Percentiles rank a stretch among this genome's conserved stretches.
phyloP scores from a whole-genome alignment of 1,140 invertebrate species.

The Lepidostoma basale region DNA sequence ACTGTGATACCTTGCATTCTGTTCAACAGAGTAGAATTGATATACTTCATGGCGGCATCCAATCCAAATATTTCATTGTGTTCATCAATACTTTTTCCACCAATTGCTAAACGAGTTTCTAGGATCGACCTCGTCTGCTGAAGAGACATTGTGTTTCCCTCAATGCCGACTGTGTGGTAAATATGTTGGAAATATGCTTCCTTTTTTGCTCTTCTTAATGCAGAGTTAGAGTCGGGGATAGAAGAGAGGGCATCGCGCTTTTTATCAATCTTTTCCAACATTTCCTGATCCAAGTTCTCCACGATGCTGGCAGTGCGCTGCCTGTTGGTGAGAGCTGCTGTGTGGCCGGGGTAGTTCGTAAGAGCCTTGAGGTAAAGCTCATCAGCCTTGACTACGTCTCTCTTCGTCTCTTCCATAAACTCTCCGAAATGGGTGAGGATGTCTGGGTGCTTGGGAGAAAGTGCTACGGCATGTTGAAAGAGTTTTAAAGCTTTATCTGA shows the following conservation, averaged over 20 bases:
- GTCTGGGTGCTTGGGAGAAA: slow-evolving; percentile 91
- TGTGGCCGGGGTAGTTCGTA: slow-evolving; percentile 80
- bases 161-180: slow-evolving; percentile 96
- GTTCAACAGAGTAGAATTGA: slow-evolving; percentile 89
- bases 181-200: slow-evolving; percentile 96
- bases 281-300: slow-evolving; percentile 84
- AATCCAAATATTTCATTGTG: slow-evolving; percentile 96
- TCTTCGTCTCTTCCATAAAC: slow-evolving; percentile 85
- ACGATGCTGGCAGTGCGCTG: slow-evolving; percentile 86
- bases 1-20: slow-evolving; percentile 75
- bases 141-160: slow-evolving; percentile 97
- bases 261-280: slow-evolving; percentile 81
- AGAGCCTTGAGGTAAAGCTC: slow-evolving; percentile 85
- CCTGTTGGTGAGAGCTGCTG: slow-evolving; percentile 78
- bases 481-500: slow-evolving; percentile 85
- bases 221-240: slow-evolving; percentile 79
- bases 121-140: slow-evolving; percentile 90
- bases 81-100: slow-evolving; percentile 93
- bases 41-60: slow-evolving; percentile 93
- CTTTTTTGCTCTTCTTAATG: slow-evolving; percentile 85
- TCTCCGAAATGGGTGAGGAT: slow-evolving; percentile 92
- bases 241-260: slow-evolving; percentile 82
- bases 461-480: slow-evolving; percentile 87
- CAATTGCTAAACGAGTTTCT: slow-evolving; percentile 90
- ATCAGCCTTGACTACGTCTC: slow-evolving; percentile 89